These are phyloP conservation scores for Enteromius treurensis DNA, from an alignment of 2,797 vertebrate genomes.

Conservation along the genomic window DNA sequence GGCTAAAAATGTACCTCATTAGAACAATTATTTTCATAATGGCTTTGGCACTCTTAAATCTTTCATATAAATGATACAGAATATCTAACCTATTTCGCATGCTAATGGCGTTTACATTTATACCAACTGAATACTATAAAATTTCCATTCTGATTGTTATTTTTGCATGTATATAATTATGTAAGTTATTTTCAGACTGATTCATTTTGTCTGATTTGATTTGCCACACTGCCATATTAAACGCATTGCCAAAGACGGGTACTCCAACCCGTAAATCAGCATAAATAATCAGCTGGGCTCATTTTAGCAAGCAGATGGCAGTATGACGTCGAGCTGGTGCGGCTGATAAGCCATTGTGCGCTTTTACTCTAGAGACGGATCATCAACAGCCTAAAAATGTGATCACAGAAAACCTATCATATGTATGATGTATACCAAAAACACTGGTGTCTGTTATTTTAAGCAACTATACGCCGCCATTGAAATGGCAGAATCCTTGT, in stretches of 20 bases:
- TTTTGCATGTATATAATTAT: not conserved
- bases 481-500: not conserved
- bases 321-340: not conserved
- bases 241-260: not conserved
- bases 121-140: not conserved
- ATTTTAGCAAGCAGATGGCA: slow-evolving; percentile 20
- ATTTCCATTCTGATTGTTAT: not conserved
- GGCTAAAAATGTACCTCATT: not conserved
- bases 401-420: not conserved
- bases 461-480: not conserved
- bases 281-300: slow-evolving; percentile 7
- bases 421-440: not conserved
- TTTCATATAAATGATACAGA: not conserved
- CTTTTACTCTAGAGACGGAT: not conserved
- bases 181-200: not conserved
- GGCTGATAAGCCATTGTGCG: not conserved
- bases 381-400: not conserved
- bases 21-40: not conserved
- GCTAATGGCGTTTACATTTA: not conserved
- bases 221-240: not conserved
- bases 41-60: not conserved
- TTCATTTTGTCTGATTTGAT: not conserved
- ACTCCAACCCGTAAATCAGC: not conserved
- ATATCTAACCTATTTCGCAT: not conserved
- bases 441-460: not conserved